Conservation (phyloP, 2,888 invertebrate genomes). For the Drosophila meridionalis region DNA sequence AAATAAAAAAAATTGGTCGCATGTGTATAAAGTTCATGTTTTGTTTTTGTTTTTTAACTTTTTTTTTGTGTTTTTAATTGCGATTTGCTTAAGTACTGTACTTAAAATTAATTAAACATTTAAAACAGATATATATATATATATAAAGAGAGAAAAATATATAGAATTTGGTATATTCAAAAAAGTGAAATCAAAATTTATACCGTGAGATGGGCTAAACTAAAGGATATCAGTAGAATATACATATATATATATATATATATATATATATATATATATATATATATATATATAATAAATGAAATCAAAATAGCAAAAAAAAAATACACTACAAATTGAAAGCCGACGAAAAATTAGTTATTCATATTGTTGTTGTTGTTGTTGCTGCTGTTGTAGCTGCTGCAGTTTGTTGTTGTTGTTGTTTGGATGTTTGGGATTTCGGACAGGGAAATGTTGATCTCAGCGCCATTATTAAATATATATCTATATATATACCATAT, state of each 20-base stretch:
- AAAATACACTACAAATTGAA: constrained; percentile 52
- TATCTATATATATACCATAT: not conserved
- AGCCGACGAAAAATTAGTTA: constrained; percentile 36
- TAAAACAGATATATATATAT: constrained; percentile 34
- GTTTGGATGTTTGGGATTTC: not conserved
- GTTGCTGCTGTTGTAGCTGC: constrained; percentile 11
- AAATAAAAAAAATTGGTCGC: constrained; percentile 16
- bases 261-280: constrained; percentile 5
- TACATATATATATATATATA: constrained; percentile 8
- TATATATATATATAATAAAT: constrained; percentile 9
- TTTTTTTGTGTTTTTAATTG: constrained; percentile 14
- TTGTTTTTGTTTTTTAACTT: not conserved
- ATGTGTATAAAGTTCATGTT: not conserved
- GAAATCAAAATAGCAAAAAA: constrained; percentile 9
- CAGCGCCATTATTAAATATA: constrained; percentile 19
- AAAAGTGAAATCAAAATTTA: constrained; percentile 6
- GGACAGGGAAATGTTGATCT: constrained; percentile 11
- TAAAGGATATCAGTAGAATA: constrained; percentile 18
- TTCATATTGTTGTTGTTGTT: constrained; percentile 17
- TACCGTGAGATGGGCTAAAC: constrained; percentile 24
- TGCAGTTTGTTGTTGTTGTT: constrained; percentile 9
- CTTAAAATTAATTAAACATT: constrained; percentile 64
- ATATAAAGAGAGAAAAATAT: constrained; percentile 4
- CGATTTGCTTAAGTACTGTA: constrained; percentile 57
- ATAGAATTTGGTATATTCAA: constrained; percentile 7